Evolutionary conservation across 2,888 invertebrate genomes (phyloP).

Genomic region (Sphaerophoria rueppellii): DNA sequence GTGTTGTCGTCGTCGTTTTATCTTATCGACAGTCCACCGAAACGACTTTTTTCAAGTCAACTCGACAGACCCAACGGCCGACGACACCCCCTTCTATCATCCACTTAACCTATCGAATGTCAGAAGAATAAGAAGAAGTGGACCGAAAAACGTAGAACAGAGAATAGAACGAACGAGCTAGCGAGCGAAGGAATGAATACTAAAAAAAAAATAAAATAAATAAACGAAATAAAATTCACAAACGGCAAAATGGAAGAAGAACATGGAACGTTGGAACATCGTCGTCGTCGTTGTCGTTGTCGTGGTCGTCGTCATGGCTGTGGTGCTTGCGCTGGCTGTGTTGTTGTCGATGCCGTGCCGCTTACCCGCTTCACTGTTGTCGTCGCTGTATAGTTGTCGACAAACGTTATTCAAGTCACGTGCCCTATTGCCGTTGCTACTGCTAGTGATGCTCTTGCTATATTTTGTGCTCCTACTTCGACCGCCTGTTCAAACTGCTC

Average conservation of each 20-base stretch:
- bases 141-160: slow-evolving; percentile 10
- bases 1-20: slow-evolving; percentile 34
- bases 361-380: slow-evolving; percentile 22
- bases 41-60: slow-evolving; percentile 27
- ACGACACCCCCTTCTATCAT: slow-evolving; percentile 1
- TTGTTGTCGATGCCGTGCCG: not conserved
- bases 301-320: no score
- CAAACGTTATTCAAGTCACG: slow-evolving; percentile 69
- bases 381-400: slow-evolving; percentile 18
- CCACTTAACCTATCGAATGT: slow-evolving; percentile 44
- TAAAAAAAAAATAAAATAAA: slow-evolving; percentile 1
- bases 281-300: not conserved
- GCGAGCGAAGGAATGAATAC: not conserved
- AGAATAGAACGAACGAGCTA: not conserved
- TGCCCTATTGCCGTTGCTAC: slow-evolving; percentile 69
- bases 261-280: slow-evolving; percentile 20
- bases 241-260: slow-evolving; percentile 43
- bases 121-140: slow-evolving; percentile 57
- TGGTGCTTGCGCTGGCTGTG: no score
- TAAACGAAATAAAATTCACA: slow-evolving; percentile 31
- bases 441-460: slow-evolving; percentile 43
- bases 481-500: not conserved
- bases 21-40: slow-evolving; percentile 53
- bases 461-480: slow-evolving; percentile 4
- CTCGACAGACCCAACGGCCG: slow-evolving; percentile 11